A percentile compares a stretch with the other conserved stretches of the same genome.
Conservation (phyloP, 2,113 vertebrate species). For the Stomatorhinus ivindoensis region DNA sequence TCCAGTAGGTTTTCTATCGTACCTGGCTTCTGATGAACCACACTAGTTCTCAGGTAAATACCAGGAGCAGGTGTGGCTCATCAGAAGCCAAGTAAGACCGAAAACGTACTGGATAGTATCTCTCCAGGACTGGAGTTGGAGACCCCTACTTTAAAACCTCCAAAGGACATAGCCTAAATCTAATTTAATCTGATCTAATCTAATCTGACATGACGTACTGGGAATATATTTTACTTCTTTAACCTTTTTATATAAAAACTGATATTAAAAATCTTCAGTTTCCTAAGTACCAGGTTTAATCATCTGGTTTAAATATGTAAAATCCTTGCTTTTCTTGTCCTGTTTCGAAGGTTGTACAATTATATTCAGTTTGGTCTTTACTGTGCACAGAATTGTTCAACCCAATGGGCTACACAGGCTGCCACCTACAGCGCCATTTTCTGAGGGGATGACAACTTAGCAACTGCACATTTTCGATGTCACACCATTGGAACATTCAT, state of each 20-base stretch:
- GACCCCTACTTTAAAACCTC: background rate
- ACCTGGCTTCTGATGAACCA: no score
- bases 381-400: background rate
- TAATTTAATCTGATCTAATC: background rate
- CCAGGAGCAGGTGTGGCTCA: no score
- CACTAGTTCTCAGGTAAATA: no score
- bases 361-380: background rate
- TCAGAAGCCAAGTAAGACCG: no score
- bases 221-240: background rate
- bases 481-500: background rate
- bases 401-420: background rate
- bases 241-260: background rate
- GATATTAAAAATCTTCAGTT: background rate
- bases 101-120: no score
- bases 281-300: background rate
- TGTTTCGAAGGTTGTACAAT: background rate
- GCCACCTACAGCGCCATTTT: background rate
- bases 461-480: background rate
- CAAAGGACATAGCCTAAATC: background rate
- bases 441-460: background rate
- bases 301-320: background rate
- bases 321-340: background rate
- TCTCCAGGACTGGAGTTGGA: no score
- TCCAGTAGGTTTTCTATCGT: no score
- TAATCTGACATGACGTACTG: background rate